Conservation (phyloP, 2,113 vertebrate species). For the Macroglossus sobrinus region DNA sequence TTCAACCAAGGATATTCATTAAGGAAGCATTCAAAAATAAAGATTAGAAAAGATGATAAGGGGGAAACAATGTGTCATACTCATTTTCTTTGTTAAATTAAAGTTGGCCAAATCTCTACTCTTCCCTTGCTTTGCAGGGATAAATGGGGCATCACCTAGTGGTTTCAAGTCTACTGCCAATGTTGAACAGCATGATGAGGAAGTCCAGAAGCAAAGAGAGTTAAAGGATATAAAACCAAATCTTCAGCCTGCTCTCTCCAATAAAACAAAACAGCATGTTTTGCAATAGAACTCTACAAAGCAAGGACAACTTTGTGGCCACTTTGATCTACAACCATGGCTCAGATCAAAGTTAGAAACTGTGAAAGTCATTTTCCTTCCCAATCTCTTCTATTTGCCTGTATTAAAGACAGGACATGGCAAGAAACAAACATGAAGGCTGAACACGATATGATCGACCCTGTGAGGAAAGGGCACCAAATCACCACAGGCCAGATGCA, state of each 20-base stretch:
- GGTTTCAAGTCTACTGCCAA: neutral
- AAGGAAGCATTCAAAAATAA: neutral
- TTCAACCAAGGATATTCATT: neutral
- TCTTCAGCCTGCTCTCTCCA: neutral
- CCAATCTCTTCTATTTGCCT: constrained; percentile 34
- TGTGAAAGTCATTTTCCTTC: neutral
- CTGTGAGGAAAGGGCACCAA: neutral
- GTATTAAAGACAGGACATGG: neutral
- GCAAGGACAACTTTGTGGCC: neutral
- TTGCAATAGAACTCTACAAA: neutral
- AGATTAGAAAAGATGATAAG: neutral
- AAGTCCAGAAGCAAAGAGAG: neutral
- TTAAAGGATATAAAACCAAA: neutral
- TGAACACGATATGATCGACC: neutral
- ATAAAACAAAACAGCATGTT: neutral
- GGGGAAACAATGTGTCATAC: neutral
- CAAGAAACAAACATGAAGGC: neutral
- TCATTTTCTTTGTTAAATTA: neutral
- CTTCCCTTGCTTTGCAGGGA: neutral
- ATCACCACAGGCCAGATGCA: neutral
- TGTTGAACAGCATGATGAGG: neutral
- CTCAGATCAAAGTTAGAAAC: constrained; percentile 39
- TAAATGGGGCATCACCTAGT: neutral
- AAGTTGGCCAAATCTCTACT: neutral
- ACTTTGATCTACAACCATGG: constrained; percentile 31